These are phyloP conservation scores for Cliona cf. orientalis DNA, from an alignment of 37 sponge, comb jelly and placozoan species.

Conservation along the genomic window DNA sequence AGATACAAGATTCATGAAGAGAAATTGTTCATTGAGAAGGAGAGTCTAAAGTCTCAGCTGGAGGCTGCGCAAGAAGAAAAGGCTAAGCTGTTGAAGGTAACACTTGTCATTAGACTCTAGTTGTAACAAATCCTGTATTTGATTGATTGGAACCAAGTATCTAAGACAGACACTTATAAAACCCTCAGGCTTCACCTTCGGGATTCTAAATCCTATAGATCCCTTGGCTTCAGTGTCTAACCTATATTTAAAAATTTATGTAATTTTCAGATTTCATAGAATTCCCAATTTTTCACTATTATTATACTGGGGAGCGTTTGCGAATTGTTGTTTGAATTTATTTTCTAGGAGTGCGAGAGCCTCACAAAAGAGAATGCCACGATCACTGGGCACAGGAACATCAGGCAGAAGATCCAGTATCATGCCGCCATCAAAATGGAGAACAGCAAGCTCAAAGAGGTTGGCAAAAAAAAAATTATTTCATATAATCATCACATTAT, in stretches of 20 bases:
- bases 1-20: slow-evolving; percentile 70
- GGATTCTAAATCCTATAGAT: too few species aligned
- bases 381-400: slow-evolving; percentile 79
- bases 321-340: too few species aligned
- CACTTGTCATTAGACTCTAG: too few species aligned
- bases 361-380: slow-evolving; percentile 73
- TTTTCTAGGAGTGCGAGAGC: slow-evolving; percentile 58
- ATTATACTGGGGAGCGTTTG: too few species aligned
- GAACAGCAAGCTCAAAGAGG: slow-evolving; percentile 80
- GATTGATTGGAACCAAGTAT: too few species aligned
- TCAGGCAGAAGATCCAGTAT: slow-evolving; percentile 82
- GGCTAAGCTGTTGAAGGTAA: slow-evolving; percentile 70
- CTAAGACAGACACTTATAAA: too few species aligned
- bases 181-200: too few species aligned
- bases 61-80: slow-evolving; percentile 75
- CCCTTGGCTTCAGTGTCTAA: too few species aligned
- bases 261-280: too few species aligned
- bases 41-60: slow-evolving; percentile 62
- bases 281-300: too few species aligned
- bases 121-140: too few species aligned
- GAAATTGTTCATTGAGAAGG: slow-evolving; percentile 63
- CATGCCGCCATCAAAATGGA: slow-evolving; percentile 78
- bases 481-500: neutral
- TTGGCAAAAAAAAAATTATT: neutral
- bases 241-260: too few species aligned